These are phyloP conservation scores for Sogatella furcifera DNA, from an alignment of 1,140 invertebrate species.

Conservation along the genomic window DNA sequence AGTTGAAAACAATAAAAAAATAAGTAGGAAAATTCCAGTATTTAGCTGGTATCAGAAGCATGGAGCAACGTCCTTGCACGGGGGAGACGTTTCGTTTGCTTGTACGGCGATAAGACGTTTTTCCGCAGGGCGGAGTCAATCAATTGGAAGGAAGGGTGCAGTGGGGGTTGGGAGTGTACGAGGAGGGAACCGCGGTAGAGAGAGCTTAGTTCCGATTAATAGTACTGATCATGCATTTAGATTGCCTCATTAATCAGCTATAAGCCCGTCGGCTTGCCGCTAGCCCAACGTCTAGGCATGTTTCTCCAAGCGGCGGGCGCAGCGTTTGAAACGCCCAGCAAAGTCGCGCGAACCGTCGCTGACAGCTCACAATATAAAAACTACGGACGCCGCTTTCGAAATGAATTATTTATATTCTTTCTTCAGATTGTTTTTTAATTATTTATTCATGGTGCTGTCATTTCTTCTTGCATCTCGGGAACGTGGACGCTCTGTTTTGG, in stretches of 20 bases:
- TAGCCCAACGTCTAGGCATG: not conserved
- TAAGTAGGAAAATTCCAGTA: not conserved
- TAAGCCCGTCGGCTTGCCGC: constrained; percentile 2
- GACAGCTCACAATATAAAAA: too few relatives aligned
- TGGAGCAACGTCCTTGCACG: not conserved
- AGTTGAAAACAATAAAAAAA: not conserved
- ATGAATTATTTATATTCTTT: too few relatives aligned
- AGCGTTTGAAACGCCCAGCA: too few relatives aligned
- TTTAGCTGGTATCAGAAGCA: not conserved
- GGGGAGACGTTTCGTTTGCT: constrained; percentile 1
- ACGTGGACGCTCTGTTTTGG: too few relatives aligned
- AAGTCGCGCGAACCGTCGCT: too few relatives aligned
- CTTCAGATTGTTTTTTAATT: too few relatives aligned
- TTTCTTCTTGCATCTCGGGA: too few relatives aligned
- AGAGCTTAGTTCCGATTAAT: constrained; percentile 10
- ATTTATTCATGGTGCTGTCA: too few relatives aligned
- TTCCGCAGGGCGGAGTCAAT: not conserved
- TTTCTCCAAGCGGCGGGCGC: too few relatives aligned
- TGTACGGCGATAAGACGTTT: not conserved
- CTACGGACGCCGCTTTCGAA: too few relatives aligned
- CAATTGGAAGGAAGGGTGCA: not conserved
- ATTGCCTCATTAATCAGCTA: constrained; percentile 21
- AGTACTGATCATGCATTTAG: constrained; percentile 22
- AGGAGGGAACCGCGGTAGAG: not conserved
- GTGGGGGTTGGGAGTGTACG: not conserved